Base-by-base conservation (phyloP, 2,113 vertebrate genomes). In the Ciconia stormi region DNA sequence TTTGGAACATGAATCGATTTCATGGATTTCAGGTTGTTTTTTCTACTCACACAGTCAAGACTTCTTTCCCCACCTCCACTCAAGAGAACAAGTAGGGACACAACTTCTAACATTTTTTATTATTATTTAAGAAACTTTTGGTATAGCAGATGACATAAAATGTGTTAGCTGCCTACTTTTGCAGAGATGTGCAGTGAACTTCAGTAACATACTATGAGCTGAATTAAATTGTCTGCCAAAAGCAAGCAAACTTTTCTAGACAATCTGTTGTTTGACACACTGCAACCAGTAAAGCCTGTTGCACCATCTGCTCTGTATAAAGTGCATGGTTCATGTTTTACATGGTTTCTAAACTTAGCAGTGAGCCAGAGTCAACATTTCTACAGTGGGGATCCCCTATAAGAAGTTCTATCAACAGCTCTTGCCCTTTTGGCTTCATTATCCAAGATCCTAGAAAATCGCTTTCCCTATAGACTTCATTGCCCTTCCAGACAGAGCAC, bases 241-340 rank as follows among this genome's bases (percentile, higher is more conserved):
- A 83, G 72, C 69, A 94, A 77, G 85, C 58, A 96, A 95, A 77
- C 83, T 96, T 97, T 94, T 95, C 90, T 42, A 97, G 96, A 61
- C 97, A 97, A 97, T 98, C 98, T 98, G 97, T 97, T 97, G 67
- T 91, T 96, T 94, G 78, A 95, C 95, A 97, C 97, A 96, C 89
- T 95, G 90, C 92, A 96, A 96, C 84, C 53, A 94, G 95, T 86
- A 83, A 85, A 97, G 85, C 88, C 96, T 97, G 94, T 83, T 96
- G 83, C 46, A 87, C 96, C 96, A 97, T 97, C 96, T 97, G 97
- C 80, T 97, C 96, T 67, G 63, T 29, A 56, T 81, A 69, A 92
- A 95, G 89, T 88, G 90, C 93, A 97, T 19, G 56, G 66, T 42
- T 76, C 3, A 0, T 83, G 81, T 93, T 95, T 82, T 70, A 70